phyloP scores from a whole-genome alignment of 2,797 vertebrate genomes.

The Bufotes viridis region DNA sequence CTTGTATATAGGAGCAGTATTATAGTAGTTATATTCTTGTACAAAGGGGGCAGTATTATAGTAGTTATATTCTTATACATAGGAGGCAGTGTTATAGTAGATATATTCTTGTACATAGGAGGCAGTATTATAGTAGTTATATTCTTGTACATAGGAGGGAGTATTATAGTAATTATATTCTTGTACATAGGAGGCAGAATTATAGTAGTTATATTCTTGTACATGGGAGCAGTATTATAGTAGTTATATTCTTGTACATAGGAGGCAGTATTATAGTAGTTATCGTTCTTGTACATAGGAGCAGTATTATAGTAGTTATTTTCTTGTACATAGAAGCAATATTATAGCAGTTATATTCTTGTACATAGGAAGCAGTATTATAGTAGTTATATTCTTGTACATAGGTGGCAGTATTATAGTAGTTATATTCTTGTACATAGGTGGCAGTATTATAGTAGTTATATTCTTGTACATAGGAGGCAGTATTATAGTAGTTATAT shows the following conservation, averaged over 20 bases:
- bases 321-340: conserved; percentile 1
- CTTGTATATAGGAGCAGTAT: background rate
- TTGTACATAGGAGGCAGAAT: conserved; percentile 1
- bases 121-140: conserved; percentile 5
- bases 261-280: background rate
- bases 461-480: background rate
- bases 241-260: background rate
- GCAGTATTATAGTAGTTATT: conserved; percentile 14
- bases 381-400: conserved; percentile 7
- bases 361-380: background rate
- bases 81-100: no score
- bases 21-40: conserved; percentile 3
- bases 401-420: background rate
- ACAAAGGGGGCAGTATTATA: background rate
- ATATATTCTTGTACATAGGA: no score
- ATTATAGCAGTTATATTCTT: conserved; percentile 15
- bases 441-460: background rate
- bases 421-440: conserved; percentile 1
- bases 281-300: background rate
- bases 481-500: conserved; percentile 13
- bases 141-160: background rate
- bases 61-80: no score
- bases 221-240: background rate
- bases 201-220: conserved; percentile 22
- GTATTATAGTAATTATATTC: conserved; percentile 15